Evolutionary conservation across 2,888 invertebrate genomes (phyloP).

Genomic region (Mellilla xanthometata): DNA sequence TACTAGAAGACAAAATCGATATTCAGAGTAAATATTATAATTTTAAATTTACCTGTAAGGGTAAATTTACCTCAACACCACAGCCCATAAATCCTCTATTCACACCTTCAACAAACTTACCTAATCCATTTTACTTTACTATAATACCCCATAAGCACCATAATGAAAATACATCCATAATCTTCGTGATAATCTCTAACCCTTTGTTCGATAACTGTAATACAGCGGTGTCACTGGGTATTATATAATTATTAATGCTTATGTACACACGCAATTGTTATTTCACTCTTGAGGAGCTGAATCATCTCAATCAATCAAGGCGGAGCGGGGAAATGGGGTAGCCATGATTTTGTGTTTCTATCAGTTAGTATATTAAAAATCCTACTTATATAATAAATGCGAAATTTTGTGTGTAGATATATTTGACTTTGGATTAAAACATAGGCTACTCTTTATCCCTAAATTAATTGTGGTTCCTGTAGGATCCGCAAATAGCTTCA

Average conservation of each 20-base stretch:
- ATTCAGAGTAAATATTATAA: too few species aligned
- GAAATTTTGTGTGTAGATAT: too few species aligned
- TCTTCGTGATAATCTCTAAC: slow-evolving; percentile 11
- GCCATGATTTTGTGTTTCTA: slow-evolving; percentile 14
- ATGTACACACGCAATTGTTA: slow-evolving; percentile 53
- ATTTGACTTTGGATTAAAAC: too few species aligned
- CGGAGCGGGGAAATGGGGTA: slow-evolving; percentile 34
- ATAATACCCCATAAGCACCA: not conserved
- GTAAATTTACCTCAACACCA: not conserved
- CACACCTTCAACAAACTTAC: not conserved
- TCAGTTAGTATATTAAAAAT: too few species aligned
- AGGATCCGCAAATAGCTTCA: too few species aligned
- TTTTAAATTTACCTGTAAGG: too few species aligned
- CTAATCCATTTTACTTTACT: not conserved
- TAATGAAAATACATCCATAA: slow-evolving; percentile 9
- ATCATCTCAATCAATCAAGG: slow-evolving; percentile 65
- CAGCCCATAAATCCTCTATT: not conserved
- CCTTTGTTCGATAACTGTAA: slow-evolving; percentile 18
- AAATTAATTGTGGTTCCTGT: too few species aligned
- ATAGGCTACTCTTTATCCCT: too few species aligned
- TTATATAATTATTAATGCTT: slow-evolving; percentile 49
- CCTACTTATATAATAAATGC: too few species aligned
- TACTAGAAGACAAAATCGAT: too few species aligned
- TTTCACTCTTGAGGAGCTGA: slow-evolving; percentile 53
- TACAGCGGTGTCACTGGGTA: slow-evolving; percentile 37